These are phyloP conservation scores for Chydorus sphaericus DNA, from an alignment of 2,888 invertebrate genomes.

Conservation along the genomic window DNA sequence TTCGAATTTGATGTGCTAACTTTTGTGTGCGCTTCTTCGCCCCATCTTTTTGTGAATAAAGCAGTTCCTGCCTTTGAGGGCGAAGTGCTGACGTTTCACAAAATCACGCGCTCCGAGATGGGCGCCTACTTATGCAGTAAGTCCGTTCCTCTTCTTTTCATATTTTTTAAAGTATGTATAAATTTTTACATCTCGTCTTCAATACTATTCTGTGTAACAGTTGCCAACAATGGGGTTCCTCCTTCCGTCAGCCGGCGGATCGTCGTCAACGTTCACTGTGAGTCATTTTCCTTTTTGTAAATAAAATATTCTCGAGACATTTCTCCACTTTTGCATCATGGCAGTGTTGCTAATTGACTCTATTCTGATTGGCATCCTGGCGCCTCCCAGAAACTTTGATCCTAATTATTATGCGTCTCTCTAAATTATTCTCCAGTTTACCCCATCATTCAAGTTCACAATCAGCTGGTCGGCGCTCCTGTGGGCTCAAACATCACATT, in stretches of 20 bases:
- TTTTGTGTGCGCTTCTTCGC: background rate
- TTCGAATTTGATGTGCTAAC: too few species aligned
- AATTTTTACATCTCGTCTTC: constrained; percentile 47
- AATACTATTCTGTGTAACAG: constrained; percentile 59
- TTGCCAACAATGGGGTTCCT: constrained; percentile 64
- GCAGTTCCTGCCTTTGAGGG: constrained; percentile 48
- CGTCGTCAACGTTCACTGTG: constrained; percentile 81
- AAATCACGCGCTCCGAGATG: constrained; percentile 67
- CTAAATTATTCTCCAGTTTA: constrained; percentile 79
- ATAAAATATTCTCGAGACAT: too few species aligned
- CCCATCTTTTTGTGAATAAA: background rate
- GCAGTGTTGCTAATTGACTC: too few species aligned
- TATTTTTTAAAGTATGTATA: background rate
- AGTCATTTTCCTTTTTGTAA: too few species aligned
- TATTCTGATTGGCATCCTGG: too few species aligned
- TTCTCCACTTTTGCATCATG: background rate
- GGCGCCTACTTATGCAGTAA: constrained; percentile 19
- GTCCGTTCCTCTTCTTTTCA: background rate
- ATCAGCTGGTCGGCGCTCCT: constrained; percentile 80
- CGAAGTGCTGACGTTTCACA: constrained; percentile 62
- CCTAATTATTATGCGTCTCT: too few species aligned
- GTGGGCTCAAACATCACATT: constrained; percentile 70
- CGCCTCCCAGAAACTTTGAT: too few species aligned
- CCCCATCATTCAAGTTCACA: constrained; percentile 82
- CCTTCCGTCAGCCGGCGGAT: constrained; percentile 79